Conservation (phyloP, 2,113 vertebrate genomes). For the Protobothrops flavoviridis region DNA sequence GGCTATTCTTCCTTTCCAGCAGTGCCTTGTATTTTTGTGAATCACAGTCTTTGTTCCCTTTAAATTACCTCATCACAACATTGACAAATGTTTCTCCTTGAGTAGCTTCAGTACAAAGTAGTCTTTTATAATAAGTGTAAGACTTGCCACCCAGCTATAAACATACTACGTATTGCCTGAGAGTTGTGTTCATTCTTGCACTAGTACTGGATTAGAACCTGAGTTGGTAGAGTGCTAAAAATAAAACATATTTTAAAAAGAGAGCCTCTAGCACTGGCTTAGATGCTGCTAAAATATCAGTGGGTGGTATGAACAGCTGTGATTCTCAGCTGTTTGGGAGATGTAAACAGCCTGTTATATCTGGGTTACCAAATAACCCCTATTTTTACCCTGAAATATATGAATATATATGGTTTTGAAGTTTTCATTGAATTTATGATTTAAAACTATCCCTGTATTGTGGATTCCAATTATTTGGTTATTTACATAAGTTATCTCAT, state of each 20-base stretch:
- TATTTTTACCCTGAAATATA: background rate
- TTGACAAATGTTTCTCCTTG: background rate
- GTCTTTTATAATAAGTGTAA: background rate
- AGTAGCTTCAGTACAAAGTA: background rate
- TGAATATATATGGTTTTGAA: background rate
- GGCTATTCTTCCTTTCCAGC: background rate
- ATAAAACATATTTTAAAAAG: background rate
- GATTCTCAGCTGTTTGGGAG: background rate
- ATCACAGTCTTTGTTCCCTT: background rate
- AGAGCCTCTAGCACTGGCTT: background rate
- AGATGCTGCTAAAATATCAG: background rate
- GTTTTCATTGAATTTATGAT: background rate
- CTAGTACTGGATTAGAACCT: background rate
- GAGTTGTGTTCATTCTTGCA: background rate
- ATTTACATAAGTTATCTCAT: background rate
- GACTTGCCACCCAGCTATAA: background rate
- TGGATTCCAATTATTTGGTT: background rate
- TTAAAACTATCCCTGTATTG: background rate
- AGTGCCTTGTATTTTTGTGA: background rate
- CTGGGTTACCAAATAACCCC: background rate
- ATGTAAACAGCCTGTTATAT: background rate
- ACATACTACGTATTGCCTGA: background rate
- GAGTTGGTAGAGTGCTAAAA: background rate
- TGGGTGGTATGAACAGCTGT: conserved; percentile 6
- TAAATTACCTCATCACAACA: background rate